Base-by-base conservation (phyloP, 2,113 vertebrate species). In the Zapornia atra region DNA sequence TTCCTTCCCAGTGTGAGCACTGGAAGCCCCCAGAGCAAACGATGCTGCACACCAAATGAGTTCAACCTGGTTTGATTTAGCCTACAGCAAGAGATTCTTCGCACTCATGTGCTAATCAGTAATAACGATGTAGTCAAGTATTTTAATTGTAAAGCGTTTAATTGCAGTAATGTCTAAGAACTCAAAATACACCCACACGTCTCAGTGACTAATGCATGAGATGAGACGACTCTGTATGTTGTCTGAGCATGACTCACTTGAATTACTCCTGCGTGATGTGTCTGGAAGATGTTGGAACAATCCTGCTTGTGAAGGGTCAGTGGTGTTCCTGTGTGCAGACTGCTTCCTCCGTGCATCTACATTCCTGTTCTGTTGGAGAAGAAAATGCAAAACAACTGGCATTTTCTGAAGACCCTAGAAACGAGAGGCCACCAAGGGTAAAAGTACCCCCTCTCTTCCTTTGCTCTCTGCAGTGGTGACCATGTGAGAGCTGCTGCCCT, bases 181-280 rank as follows among this genome's bases (percentile, higher is more conserved):
- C 22, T 75, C 36, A 57, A 84, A 92, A 68, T 68, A 33, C 34
- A 83, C 61, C 72, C 83, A 90, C 64, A 4, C 3, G 7, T 78
- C 65, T 84, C 42, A 7, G 51, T 88, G 88, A 90, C 60, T 92
- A 75, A 88, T 28, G 48, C 48, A 24, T 68, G 72, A 92, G 48
- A 81, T 84, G 50, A 84, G 65, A 79, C 10, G 9, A 50, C 73
- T 38, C 38, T 42, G 11, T 24, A 17, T 36, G 34, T 79, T 6
- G 7, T 60, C 82, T 81, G 60, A 71, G 65, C 38, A 9, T 75
- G 90, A 91, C 51, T 95, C 54, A 40, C 64, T 46, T 54, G 34
- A 80, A 65, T 42, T 71, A 31, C 9, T 80, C 40, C 80, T 84
- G 46, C 4, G 4, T 24, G 21, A 22, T 60, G 42, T 50, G 17